Percentiles rank a stretch among this genome's conserved stretches.
These are phyloP conservation scores for Tenthredo amoena DNA, from an alignment of 2,888 invertebrate species.

Conservation along the genomic window DNA sequence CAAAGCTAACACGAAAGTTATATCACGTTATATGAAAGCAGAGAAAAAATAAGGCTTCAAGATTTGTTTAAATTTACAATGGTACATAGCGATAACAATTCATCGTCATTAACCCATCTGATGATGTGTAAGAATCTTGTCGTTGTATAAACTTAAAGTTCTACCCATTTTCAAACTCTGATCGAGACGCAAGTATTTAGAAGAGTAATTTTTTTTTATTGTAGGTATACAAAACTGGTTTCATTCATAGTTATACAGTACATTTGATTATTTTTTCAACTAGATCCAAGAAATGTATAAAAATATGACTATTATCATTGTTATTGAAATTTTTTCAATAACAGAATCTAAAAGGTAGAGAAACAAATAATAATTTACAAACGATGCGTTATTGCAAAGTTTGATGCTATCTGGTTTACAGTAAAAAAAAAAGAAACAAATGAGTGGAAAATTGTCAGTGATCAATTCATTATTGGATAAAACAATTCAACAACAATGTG, in stretches of 20 bases:
- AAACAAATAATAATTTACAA: neutral
- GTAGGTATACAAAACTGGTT: too few species aligned
- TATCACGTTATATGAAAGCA: neutral
- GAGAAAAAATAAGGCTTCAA: conserved; percentile 29
- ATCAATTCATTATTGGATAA: neutral
- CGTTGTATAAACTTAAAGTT: neutral
- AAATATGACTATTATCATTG: neutral
- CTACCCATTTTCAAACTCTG: neutral
- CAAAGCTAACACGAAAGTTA: conserved; percentile 40
- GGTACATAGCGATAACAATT: neutral
- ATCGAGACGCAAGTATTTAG: neutral
- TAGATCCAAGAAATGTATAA: neutral
- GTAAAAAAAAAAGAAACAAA: neutral
- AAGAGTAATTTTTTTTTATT: neutral
- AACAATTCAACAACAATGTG: neutral
- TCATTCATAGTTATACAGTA: neutral
- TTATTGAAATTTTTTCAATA: neutral
- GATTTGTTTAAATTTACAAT: conserved; percentile 28
- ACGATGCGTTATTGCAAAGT: neutral
- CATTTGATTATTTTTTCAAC: neutral
- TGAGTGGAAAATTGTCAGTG: neutral
- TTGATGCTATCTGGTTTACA: neutral
- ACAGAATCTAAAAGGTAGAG: neutral
- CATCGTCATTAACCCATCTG: neutral
- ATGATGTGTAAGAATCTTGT: neutral